Evolutionary conservation across 2,888 invertebrate species (phyloP).

Genomic region (Baccha elongata): DNA sequence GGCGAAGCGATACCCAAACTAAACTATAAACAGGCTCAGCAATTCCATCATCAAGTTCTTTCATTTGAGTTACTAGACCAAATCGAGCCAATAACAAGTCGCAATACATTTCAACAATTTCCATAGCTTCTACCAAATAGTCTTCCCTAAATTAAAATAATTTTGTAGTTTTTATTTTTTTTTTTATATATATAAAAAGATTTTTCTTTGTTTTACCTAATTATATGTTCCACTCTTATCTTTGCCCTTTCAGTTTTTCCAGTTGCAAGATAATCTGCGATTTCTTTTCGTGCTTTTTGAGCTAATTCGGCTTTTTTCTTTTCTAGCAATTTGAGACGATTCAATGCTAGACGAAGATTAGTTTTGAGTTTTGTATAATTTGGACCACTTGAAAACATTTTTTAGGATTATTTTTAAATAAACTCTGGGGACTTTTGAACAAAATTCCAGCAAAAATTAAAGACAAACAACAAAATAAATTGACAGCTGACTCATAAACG

Average conservation of each 20-base stretch:
- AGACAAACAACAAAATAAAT: constrained; percentile 51
- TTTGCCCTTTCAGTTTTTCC: constrained; percentile 95
- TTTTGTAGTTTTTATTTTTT: not conserved
- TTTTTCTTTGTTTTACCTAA: constrained; percentile 84
- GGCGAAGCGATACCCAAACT: constrained; percentile 97
- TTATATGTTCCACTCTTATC: constrained; percentile 99
- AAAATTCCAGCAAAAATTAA: constrained; percentile 19
- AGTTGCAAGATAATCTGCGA: constrained; percentile 95
- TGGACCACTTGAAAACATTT: constrained; percentile 95
- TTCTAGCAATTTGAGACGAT: constrained; percentile 95
- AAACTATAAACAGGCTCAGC: constrained; percentile 96
- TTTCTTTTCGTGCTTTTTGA: constrained; percentile 96
- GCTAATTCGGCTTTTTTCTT: constrained; percentile 99
- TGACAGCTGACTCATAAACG: constrained; percentile 67
- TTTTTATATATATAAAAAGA: not conserved
- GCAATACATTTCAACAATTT: constrained; percentile 99
- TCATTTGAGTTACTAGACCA: constrained; percentile 98
- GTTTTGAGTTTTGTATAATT: constrained; percentile 99
- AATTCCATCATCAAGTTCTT: constrained; percentile 96
- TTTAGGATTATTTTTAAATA: constrained; percentile 24
- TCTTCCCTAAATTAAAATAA: constrained; percentile 88
- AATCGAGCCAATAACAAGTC: constrained; percentile 97
- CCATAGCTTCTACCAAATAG: constrained; percentile 99
- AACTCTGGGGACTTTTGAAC: not conserved
- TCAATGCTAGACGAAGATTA: constrained; percentile 94